Conservation (phyloP, 2,113 vertebrate genomes). For the Muntiacus reevesi region DNA sequence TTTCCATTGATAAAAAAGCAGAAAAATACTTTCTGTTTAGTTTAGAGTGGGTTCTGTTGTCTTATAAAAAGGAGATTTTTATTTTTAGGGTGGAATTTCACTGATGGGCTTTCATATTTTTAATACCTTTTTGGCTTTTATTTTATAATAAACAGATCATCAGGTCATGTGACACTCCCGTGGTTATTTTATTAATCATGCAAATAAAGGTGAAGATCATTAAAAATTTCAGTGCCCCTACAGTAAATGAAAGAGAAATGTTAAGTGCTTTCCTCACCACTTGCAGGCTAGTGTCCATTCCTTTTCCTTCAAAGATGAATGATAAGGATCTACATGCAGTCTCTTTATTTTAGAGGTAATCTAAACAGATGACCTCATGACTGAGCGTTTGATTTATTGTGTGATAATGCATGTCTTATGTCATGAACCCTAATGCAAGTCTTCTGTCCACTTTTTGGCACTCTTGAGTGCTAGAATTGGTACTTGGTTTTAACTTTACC, state of each 20-base stretch:
- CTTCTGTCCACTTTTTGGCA: not conserved
- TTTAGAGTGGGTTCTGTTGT: not conserved
- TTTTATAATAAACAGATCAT: not conserved
- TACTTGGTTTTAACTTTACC: not conserved
- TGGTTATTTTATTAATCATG: conserved; percentile 5
- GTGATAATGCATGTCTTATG: not conserved
- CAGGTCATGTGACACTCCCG: not conserved
- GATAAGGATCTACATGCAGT: not conserved
- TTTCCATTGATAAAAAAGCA: not conserved
- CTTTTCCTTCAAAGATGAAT: not conserved
- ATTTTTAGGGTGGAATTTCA: not conserved
- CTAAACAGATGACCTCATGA: not conserved
- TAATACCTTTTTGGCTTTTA: not conserved
- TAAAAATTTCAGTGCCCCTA: not conserved
- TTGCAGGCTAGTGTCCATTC: not conserved
- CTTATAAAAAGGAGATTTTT: not conserved
- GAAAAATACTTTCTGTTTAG: not conserved
- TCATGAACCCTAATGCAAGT: not conserved
- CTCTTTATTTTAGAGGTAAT: not conserved
- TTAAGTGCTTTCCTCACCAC: not conserved
- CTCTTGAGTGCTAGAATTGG: not conserved
- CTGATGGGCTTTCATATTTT: not conserved
- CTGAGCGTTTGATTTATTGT: not conserved
- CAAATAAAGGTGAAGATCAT: not conserved
- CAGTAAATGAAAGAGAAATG: not conserved